These are phyloP conservation scores for Siniperca undulata DNA, from an alignment of 2,797 vertebrate genomes.

Conservation along the genomic window DNA sequence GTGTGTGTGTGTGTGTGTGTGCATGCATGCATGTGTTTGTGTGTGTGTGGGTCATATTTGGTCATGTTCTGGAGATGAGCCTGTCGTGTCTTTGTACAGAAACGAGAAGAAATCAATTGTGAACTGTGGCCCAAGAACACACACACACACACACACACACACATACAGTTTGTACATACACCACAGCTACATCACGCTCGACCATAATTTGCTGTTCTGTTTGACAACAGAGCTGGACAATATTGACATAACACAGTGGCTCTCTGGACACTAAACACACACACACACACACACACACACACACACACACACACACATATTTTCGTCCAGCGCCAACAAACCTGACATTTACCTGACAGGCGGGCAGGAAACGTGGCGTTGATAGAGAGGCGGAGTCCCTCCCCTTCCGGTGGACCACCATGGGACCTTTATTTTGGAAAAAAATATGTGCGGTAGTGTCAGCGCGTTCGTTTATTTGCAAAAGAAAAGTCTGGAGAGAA, in stretches of 20 bases:
- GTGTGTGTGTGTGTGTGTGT: slow-evolving; percentile 6
- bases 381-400: background rate
- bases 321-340: slow-evolving; percentile 2
- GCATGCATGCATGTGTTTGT: background rate
- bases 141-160: slow-evolving; percentile 9
- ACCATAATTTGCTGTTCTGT: slow-evolving; percentile 33
- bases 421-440: too few relatives aligned
- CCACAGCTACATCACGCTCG: slow-evolving; percentile 22
- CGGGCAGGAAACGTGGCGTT: background rate
- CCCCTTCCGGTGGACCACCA: too few relatives aligned
- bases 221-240: slow-evolving; percentile 26
- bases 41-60: slow-evolving; percentile 12
- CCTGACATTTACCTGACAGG: background rate
- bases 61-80: slow-evolving; percentile 16
- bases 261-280: slow-evolving; percentile 16
- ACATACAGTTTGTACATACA: slow-evolving; percentile 7
- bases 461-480: too few relatives aligned
- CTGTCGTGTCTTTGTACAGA: slow-evolving; percentile 19
- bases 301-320: background rate
- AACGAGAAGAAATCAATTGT: slow-evolving; percentile 44
- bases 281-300: slow-evolving; percentile 5
- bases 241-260: slow-evolving; percentile 36
- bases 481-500: too few relatives aligned
- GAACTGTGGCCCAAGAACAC: slow-evolving; percentile 34
- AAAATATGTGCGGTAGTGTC: too few relatives aligned